Evolutionary conservation across 2,888 invertebrate species (phyloP), one percentile per base, ranked within the genome.

Genomic region (Meloe dianella): DNA sequence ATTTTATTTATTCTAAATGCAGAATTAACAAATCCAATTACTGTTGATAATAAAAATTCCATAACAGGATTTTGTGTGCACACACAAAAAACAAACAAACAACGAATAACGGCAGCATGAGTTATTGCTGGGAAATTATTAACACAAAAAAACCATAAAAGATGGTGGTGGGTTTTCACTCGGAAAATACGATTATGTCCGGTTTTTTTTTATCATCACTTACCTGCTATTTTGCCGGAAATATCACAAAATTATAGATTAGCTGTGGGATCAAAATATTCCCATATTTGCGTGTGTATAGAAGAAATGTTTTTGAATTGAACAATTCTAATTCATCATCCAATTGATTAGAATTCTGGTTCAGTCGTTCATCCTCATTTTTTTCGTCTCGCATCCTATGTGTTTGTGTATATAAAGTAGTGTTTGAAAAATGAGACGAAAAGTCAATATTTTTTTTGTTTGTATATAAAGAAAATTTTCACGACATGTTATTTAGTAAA

Each of bases 111-210:
- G 51, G 12, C 30, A 38, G 59, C 0, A 64, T 64, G 67, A 67
- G 58, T 64, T 64, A 67, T 67, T 67, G 67, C 64, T 47, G 47
- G 61, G 61, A 64, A 67, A 67, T 67, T 61, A 64, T 67, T 61
- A 67, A 64, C 67, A 63, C 58, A 66, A 67, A 60, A 60, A 54
- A 20, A 38, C 56, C 54, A 54, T 47, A 57, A 58, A 9, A 20
- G 20, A 64, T 57, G 58, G n/a, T 58, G 54, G 67, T 64, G 61
- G 41, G 64, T 64, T 67, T 64, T 58, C 61, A 24, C 17, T 54
- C 58, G n/a, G 64, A 38, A 67, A 64, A 67, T 67, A 61, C 57
- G 64, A 67, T 67, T 67, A 61, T 67, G 32, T 60, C 30, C 58
- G 58, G 12, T 29, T 56, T 66, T 61, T 62, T n/a, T n/a, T n/a